Percentiles rank a stretch among this genome's conserved stretches.
Conservation (phyloP, 2,888 invertebrate genomes). For the Notocelia uddmanniana region DNA sequence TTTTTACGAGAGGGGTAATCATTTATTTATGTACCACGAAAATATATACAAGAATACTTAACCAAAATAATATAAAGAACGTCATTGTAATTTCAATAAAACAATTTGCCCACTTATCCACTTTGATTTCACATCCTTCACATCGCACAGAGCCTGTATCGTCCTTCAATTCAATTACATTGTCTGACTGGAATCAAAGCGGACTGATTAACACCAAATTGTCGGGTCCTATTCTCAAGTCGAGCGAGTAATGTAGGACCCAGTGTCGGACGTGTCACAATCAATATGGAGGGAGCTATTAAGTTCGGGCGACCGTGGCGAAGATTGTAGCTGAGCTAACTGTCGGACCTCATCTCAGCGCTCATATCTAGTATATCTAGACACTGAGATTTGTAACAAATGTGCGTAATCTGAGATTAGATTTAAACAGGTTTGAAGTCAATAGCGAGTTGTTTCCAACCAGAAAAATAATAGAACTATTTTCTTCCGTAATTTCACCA, state of each 20-base stretch:
- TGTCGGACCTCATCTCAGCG: neutral
- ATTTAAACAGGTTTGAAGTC: neutral
- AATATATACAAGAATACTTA: no score
- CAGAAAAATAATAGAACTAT: no score
- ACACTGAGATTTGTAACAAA: neutral
- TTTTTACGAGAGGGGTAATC: no score
- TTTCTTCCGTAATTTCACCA: no score
- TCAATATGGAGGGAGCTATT: constrained; percentile 23
- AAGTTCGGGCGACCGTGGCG: neutral
- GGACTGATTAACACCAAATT: constrained; percentile 19
- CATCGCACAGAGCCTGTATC: neutral
- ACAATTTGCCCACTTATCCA: no score
- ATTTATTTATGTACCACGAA: no score
- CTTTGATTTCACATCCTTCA: neutral
- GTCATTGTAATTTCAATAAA: no score
- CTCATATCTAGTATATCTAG: neutral
- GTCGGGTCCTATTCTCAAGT: constrained; percentile 28
- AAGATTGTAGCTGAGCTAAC: neutral
- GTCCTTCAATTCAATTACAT: constrained; percentile 17
- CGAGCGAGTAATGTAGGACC: constrained; percentile 19
- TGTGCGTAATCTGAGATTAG: neutral
- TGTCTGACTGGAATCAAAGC: constrained; percentile 4
- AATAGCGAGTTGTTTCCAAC: no score
- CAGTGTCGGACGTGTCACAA: constrained; percentile 14
- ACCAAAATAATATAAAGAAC: no score